Percentiles rank a stretch among this genome's conserved stretches.
Conservation (phyloP, 1,140 invertebrate species). For the Ceratina japonica region DNA sequence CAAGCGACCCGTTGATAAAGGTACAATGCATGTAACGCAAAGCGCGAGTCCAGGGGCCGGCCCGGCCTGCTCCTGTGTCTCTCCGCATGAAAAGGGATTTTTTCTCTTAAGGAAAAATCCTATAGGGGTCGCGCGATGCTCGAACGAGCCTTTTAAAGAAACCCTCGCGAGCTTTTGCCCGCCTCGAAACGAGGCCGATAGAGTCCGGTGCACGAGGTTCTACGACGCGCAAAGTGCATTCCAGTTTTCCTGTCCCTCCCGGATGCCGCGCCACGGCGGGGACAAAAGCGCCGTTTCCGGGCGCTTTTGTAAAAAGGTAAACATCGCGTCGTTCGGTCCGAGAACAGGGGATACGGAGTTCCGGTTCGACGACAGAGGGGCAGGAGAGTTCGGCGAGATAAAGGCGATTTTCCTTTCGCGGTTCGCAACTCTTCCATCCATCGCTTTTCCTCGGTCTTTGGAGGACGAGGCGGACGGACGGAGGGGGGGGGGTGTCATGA, state of each 20-base stretch:
- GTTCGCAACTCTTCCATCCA: slow-evolving; percentile 30
- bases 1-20: slow-evolving; percentile 23
- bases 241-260: background rate
- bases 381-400: background rate
- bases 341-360: background rate
- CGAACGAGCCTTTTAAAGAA: slow-evolving; percentile 23
- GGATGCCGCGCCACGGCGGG: background rate
- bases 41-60: background rate
- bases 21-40: slow-evolving; percentile 22
- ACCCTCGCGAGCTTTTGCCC: background rate
- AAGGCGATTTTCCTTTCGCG: slow-evolving; percentile 24
- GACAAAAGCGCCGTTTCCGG: slow-evolving; percentile 9
- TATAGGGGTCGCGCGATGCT: slow-evolving; percentile 4
- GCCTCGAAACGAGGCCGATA: background rate
- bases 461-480: background rate
- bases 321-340: slow-evolving; percentile 9
- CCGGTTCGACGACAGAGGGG: background rate
- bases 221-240: slow-evolving; percentile 14
- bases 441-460: slow-evolving; percentile 14
- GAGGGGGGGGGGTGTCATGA: slow-evolving; percentile 24
- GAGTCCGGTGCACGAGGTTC: slow-evolving; percentile 1
- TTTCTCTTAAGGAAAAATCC: slow-evolving; percentile 27
- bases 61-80: background rate
- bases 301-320: slow-evolving; percentile 15
- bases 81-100: background rate